Base-by-base conservation (phyloP, 2,113 vertebrate genomes). In the Trogon melanurus region DNA sequence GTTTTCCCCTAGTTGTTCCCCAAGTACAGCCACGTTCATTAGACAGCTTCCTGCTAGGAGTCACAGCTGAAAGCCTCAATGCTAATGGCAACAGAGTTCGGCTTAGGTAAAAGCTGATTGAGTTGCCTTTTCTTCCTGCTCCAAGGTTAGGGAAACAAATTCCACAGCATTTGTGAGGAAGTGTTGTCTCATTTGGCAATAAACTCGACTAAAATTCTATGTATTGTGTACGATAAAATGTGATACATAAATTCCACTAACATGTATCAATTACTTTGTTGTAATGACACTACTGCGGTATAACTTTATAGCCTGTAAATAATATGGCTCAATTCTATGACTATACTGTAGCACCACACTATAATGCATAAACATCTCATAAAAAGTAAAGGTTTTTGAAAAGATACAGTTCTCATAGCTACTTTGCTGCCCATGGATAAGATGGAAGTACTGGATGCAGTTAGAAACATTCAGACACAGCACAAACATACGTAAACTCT, bases 21-120 rank as follows among this genome's bases (percentile, higher is more conserved):
- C 25, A 27, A 4, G 26, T 1, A 2, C 36, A 18, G 23, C 4
- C 34, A 10, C 0, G 4, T 29, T 22, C 10, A 27, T 3, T 19
- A 9, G 30, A 11, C 13, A 56, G 48, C n/a, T 79, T 60, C 48
- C 76, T 38, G 1, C 38, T 1, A 5, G 44, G 34, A 88, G 32
- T 23, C 62, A 8, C 14, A 54, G 73, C 16, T 10, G 61, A 27
- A n/a, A 88, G 32, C 27, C 36, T 34, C 51, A 38, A 0, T 4
- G 45, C 15, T 47, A 38, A 65, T 2, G 27, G 36, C 34, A 65
- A 47, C 27, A n/a, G n/a, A 16, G 48, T 23, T n/a, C 26, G 38
- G 15, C 60, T 78, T 22, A 22, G 27, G n/a, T 22, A 67, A 87
- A 56, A 72, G 25, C 23, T 57, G 58, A 30, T 11, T 5, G 4